These are phyloP conservation scores for Deilephila porcellus DNA, from an alignment of 2,888 invertebrate genomes.

Conservation along the genomic window DNA sequence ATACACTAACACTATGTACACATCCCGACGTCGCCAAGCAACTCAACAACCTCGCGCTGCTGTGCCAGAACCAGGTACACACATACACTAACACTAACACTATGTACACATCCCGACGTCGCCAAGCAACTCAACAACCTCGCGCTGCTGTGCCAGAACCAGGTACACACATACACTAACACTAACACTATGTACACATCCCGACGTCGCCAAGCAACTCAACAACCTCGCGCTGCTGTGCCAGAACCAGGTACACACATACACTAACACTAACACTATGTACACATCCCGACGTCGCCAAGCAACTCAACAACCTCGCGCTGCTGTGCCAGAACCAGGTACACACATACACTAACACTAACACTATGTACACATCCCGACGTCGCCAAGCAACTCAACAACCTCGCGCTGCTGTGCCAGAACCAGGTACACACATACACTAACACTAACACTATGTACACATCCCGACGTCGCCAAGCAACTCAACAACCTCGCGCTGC, in stretches of 20 bases:
- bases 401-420: slow-evolving; percentile 97
- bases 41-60: slow-evolving; percentile 98
- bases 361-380: slow-evolving; percentile 90
- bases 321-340: slow-evolving; percentile 98
- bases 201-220: slow-evolving; percentile 99
- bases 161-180: slow-evolving; percentile 79
- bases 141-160: slow-evolving; percentile 98
- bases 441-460: background rate
- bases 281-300: slow-evolving; percentile 99
- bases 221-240: slow-evolving; percentile 99
- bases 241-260: slow-evolving; percentile 92
- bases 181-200: slow-evolving; percentile 84
- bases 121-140: slow-evolving; percentile 99
- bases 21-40: slow-evolving; percentile 99
- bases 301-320: slow-evolving; percentile 99
- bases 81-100: slow-evolving; percentile 32
- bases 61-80: slow-evolving; percentile 96
- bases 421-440: slow-evolving; percentile 89
- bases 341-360: slow-evolving; percentile 26
- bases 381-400: slow-evolving; percentile 99
- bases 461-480: slow-evolving; percentile 99
- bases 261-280: background rate
- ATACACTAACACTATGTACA: slow-evolving; percentile 88
- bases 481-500: slow-evolving; percentile 98
- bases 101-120: slow-evolving; percentile 99